Conservation (phyloP, 1,140 invertebrate species). For the Ruditapes philippinarum region DNA sequence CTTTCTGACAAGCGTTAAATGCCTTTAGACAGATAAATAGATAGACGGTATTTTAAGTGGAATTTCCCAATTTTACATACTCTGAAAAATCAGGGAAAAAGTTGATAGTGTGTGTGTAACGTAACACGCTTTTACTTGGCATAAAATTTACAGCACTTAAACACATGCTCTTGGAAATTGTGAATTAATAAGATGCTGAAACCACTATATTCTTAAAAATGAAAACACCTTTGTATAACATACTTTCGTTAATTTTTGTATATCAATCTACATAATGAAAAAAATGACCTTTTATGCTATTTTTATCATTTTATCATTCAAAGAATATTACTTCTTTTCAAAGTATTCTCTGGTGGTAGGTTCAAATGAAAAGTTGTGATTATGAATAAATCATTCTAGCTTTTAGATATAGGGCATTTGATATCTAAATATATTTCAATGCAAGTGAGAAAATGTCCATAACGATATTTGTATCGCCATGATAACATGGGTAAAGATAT, state of each 20-base stretch:
- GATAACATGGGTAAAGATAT: neutral
- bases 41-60: conserved; percentile 8
- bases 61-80: conserved; percentile 5
- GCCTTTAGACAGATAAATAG: conserved; percentile 16
- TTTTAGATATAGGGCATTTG: neutral
- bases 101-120: neutral
- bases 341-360: too few species aligned
- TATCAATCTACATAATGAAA: too few species aligned
- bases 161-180: too few species aligned
- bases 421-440: neutral
- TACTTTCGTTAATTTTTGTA: too few species aligned
- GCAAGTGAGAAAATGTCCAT: conserved; percentile 24
- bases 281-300: too few species aligned
- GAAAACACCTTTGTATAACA: too few species aligned
- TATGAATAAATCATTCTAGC: too few species aligned
- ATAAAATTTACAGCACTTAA: neutral
- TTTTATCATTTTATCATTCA: too few species aligned
- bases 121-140: neutral
- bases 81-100: neutral
- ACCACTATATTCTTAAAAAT: too few species aligned
- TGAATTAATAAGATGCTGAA: too few species aligned
- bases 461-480: neutral
- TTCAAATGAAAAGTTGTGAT: too few species aligned
- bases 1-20: conserved; percentile 40
- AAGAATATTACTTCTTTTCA: too few species aligned